Evolutionary conservation across 1,140 invertebrate species (phyloP).

Genomic region (Zaprionus davidi): DNA sequence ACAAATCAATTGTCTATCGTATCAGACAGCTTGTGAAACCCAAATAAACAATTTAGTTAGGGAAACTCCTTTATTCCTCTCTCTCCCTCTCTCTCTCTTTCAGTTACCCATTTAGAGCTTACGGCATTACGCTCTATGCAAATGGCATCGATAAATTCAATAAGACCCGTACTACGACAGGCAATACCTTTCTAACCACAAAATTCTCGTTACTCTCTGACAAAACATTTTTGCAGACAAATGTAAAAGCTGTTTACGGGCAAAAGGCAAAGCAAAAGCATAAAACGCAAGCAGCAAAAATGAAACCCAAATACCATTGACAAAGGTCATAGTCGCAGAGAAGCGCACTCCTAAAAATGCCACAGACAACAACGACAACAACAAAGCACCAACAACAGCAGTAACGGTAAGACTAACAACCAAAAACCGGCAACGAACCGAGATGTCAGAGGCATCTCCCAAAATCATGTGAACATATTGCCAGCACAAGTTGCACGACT

Average conservation of each 20-base stretch:
- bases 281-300: conserved; percentile 4
- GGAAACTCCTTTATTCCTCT: neutral
- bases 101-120: neutral
- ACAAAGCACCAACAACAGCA: conserved; percentile 15
- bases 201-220: conserved; percentile 29
- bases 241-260: conserved; percentile 31
- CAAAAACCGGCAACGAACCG: conserved; percentile 38
- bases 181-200: conserved; percentile 29
- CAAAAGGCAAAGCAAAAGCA: conserved; percentile 25
- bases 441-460: conserved; percentile 38
- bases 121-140: conserved; percentile 16
- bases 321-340: conserved; percentile 71
- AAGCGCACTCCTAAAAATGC: conserved; percentile 45
- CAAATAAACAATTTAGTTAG: conserved; percentile 5
- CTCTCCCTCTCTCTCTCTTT: neutral
- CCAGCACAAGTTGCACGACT: neutral
- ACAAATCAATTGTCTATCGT: neutral
- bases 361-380: conserved; percentile 37
- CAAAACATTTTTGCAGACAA: conserved; percentile 39
- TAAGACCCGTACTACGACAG: conserved; percentile 14
- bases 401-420: conserved; percentile 28
- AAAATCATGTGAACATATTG: conserved; percentile 43
- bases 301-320: conserved; percentile 71
- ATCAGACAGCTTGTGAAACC: neutral
- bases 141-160: conserved; percentile 34